Evolutionary conservation across 2,888 invertebrate genomes (phyloP), one percentile per base, ranked within the genome.

Genomic region (Aphodius sticticus): DNA sequence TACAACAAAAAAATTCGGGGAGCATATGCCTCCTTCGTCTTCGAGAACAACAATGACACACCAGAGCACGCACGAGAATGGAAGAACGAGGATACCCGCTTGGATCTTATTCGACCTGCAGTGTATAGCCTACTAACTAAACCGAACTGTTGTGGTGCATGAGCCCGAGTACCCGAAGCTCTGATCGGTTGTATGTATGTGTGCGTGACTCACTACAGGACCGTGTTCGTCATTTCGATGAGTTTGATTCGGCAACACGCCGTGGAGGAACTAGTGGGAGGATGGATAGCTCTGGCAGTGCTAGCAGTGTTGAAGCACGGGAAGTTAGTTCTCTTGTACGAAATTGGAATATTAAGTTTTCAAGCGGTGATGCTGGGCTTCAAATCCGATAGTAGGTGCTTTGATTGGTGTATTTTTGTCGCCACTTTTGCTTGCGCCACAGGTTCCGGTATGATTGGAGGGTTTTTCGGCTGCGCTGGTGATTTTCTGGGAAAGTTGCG

Each of bases 151-250:
- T 35, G 35, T 74, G 74, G 74, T 74, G 74, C 74, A 74, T 74
- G 74, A 37, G 37, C 35, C 36, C 74, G 71, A 26, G 26, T 26
- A 26, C 35, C 37, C 74, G 74, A 53, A 53, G 7, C n/a, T 36
- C 35, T 37, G 74, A 36, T 35, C 74, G 74, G 74, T 26, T 36
- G 74, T 74, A 36, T 74, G 74, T 74, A 35, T 37, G 74, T 74
- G 74, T 74, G 74, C 74, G 74, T 74, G 35, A 74, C 36, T 74
- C 74, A 74, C 74, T 37, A 71, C 85, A 86, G 86, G 85, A 83
- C 85, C 86, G 86, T 84, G 83, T 83, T 84, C 83, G 84, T 84
- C 85, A 84, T 84, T 82, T 84, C 83, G 84, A 84, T 84, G 83
- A 82, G 81, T 83, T 82, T 35, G 74, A 37, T 35, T 74, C 53